Conservation (phyloP, 2,113 vertebrate genomes). For the Oriolus oriolus region DNA sequence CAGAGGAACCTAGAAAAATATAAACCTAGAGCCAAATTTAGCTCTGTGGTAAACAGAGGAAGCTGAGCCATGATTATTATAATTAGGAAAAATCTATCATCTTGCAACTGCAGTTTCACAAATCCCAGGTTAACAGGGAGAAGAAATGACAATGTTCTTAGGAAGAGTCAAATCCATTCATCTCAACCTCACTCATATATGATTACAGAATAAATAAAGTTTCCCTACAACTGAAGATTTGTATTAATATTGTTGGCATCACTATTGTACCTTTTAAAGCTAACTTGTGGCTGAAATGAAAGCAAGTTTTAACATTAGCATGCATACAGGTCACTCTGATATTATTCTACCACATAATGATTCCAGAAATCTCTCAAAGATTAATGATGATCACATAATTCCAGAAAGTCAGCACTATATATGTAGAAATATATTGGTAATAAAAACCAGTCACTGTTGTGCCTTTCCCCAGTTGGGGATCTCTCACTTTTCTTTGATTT, state of each 20-base stretch:
- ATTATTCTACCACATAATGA: slow-evolving; percentile 65
- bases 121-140: not conserved
- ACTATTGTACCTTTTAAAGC: not conserved
- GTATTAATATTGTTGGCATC: not conserved
- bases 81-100: not conserved
- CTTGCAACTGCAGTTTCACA: not conserved
- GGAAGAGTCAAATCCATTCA: not conserved
- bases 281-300: not conserved
- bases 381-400: slow-evolving; percentile 75
- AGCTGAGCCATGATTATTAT: not conserved
- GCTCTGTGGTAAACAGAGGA: not conserved
- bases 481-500: slow-evolving; percentile 79
- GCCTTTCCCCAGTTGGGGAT: slow-evolving; percentile 71
- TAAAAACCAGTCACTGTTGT: slow-evolving; percentile 76
- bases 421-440: slow-evolving; percentile 77
- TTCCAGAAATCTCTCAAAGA: slow-evolving; percentile 65
- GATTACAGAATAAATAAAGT: not conserved
- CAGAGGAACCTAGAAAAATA: not conserved
- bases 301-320: slow-evolving; percentile 35
- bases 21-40: not conserved
- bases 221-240: not conserved
- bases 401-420: slow-evolving; percentile 68
- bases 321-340: slow-evolving; percentile 24
- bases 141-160: not conserved
- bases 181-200: not conserved